Evolutionary conservation across 2,797 vertebrate genomes (phyloP).

Genomic region (Macroramphosus scolopax): DNA sequence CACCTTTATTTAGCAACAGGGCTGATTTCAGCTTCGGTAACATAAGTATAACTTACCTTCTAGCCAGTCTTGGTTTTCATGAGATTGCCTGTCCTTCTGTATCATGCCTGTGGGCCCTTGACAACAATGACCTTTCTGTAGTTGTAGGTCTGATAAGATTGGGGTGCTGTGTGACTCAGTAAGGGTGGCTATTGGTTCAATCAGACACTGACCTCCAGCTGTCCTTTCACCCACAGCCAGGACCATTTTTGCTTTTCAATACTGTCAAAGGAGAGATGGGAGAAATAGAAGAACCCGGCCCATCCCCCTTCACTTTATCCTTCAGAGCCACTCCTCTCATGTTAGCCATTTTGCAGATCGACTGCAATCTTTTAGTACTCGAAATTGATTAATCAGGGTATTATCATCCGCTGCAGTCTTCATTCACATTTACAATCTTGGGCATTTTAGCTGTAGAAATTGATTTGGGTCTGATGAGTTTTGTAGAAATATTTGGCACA

Average conservation of each 20-base stretch:
- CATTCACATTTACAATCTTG: conserved; percentile 1
- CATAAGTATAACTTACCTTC: conserved; percentile 45
- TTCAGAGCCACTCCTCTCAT: conserved; percentile 25
- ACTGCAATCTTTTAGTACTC: conserved; percentile 27
- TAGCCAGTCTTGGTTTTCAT: conserved; percentile 31
- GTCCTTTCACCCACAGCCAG: conserved; percentile 12
- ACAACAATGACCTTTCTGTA: conserved; percentile 60
- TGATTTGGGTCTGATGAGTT: conserved; percentile 21
- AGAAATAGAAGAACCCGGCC: conserved; percentile 17
- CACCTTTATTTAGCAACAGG: conserved; percentile 48
- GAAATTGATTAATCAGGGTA: conserved; percentile 1
- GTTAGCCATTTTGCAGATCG: conserved; percentile 39
- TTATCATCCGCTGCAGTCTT: conserved; percentile 12
- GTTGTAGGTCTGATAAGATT: conserved; percentile 33
- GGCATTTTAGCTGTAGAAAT: conserved; percentile 16
- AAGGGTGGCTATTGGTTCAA: conserved; percentile 26
- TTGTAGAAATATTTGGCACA: conserved; percentile 2
- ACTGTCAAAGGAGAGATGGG: conserved; percentile 21
- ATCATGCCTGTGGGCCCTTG: conserved; percentile 28
- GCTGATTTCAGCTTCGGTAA: conserved; percentile 39
- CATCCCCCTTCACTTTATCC: conserved; percentile 42
- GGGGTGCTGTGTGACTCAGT: conserved; percentile 36
- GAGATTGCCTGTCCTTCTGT: conserved; percentile 39
- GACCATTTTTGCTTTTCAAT: conserved; percentile 19
- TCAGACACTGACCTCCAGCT: conserved; percentile 20